These are phyloP conservation scores for Bombus superbus DNA, from an alignment of 1,140 invertebrate species.

Conservation along the genomic window DNA sequence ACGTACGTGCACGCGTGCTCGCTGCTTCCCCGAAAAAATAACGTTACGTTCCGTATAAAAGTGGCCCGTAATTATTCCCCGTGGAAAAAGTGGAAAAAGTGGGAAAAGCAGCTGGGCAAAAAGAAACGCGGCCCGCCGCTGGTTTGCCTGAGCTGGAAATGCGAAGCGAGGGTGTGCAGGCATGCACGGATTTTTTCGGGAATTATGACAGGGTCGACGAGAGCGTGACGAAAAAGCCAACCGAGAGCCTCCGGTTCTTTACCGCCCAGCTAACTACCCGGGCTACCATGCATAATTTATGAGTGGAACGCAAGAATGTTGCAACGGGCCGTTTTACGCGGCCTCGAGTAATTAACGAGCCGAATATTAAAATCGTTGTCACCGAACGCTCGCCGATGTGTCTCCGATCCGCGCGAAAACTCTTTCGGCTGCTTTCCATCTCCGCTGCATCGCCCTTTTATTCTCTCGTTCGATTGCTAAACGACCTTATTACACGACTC, in stretches of 20 bases:
- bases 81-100: background rate
- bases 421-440: constrained; percentile 10
- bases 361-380: constrained; percentile 68
- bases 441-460: background rate
- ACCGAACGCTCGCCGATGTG: constrained; percentile 29
- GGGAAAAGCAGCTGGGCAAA: background rate
- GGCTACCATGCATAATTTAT: constrained; percentile 58
- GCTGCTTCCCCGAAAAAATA: background rate
- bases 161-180: background rate
- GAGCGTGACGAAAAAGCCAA: constrained; percentile 41
- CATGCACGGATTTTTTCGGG: background rate
- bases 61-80: constrained; percentile 10
- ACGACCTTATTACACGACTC: constrained; percentile 25
- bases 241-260: constrained; percentile 5
- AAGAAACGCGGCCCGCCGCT: background rate
- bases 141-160: background rate
- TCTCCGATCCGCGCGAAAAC: constrained; percentile 32
- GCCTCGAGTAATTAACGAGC: constrained; percentile 68
- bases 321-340: constrained; percentile 30
- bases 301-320: constrained; percentile 38
- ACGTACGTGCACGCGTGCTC: background rate
- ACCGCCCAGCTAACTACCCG: constrained; percentile 35
- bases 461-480: background rate
- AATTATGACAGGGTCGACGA: background rate
- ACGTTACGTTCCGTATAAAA: background rate